A percentile compares a stretch with the other conserved stretches of the same genome.
These are phyloP conservation scores for Octodon degus DNA, from an alignment of 2,113 vertebrate genomes.

Conservation along the genomic window DNA sequence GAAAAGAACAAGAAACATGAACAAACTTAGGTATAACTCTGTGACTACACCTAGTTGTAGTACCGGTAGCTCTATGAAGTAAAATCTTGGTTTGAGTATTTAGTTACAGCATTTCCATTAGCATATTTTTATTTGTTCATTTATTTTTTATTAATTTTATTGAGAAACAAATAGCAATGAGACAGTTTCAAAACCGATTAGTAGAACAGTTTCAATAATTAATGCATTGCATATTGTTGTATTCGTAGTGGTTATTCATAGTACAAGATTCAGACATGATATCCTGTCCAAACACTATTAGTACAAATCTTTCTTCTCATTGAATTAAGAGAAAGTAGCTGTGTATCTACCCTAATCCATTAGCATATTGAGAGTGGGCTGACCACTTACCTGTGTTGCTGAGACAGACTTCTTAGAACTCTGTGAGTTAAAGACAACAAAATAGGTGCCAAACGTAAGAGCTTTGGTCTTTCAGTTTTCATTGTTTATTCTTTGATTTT, in stretches of 20 bases:
- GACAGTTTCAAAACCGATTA: too few species aligned
- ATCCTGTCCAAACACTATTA: too few species aligned
- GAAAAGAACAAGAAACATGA: conserved; percentile 39
- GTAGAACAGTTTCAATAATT: too few species aligned
- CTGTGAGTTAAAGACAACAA: conserved; percentile 20
- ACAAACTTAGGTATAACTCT: neutral
- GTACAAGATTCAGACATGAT: too few species aligned
- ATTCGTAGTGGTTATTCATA: too few species aligned
- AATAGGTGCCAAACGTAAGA: neutral
- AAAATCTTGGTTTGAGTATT: conserved; percentile 15
- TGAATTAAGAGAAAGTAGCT: too few species aligned
- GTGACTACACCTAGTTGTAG: conserved; percentile 32
- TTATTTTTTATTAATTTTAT: too few species aligned
- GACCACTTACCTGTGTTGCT: neutral
- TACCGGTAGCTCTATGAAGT: neutral
- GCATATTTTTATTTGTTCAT: neutral
- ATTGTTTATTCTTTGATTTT: conserved; percentile 16
- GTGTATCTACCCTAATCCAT: neutral
- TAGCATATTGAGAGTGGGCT: neutral
- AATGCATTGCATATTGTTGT: too few species aligned
- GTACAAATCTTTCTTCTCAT: too few species aligned
- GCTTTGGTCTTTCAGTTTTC: neutral
- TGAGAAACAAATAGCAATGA: too few species aligned
- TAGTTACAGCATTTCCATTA: neutral
- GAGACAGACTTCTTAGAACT: neutral